Conservation (phyloP, 92 coral and sea anemone species). For the Ricordea florida region DNA sequence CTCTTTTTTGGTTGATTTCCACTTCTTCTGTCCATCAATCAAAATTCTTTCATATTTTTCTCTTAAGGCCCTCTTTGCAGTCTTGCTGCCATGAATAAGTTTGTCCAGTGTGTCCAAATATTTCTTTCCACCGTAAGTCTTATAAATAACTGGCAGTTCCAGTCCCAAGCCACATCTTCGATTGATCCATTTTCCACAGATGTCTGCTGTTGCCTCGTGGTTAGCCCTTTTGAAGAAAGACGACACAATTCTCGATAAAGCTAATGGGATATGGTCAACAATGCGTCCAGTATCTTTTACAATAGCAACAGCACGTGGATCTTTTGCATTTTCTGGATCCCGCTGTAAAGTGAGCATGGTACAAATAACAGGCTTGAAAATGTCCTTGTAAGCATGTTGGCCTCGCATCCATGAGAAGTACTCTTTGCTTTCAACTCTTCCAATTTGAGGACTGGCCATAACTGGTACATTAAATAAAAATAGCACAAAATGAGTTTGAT, state of each 20-base stretch:
- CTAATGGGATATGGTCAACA: slow-evolving; percentile 58
- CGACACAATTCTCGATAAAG: slow-evolving; percentile 38
- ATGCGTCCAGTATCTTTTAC: slow-evolving; percentile 39
- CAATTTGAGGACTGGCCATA: slow-evolving; percentile 23
- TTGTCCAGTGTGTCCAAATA: slow-evolving; percentile 56
- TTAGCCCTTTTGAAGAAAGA: slow-evolving; percentile 40
- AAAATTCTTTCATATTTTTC: slow-evolving; percentile 8
- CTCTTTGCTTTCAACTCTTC: slow-evolving; percentile 13
- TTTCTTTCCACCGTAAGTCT: slow-evolving; percentile 50
- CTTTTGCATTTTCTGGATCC: slow-evolving; percentile 63
- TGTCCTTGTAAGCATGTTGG: slow-evolving; percentile 62
- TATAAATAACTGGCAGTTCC: slow-evolving; percentile 53
- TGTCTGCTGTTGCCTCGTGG: slow-evolving; percentile 36
- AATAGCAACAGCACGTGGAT: slow-evolving; percentile 40
- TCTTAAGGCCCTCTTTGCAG: slow-evolving; percentile 30
- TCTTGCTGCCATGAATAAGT: slow-evolving; percentile 36
- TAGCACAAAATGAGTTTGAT: slow-evolving; percentile 6
- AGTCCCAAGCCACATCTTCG: slow-evolving; percentile 61
- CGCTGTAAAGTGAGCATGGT: slow-evolving; percentile 39
- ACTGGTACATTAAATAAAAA: slow-evolving; percentile 1
- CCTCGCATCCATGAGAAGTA: slow-evolving; percentile 59
- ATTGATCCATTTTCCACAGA: slow-evolving; percentile 47
- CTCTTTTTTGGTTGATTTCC: slow-evolving; percentile 2
- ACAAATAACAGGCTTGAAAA: slow-evolving; percentile 39
- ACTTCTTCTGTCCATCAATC: slow-evolving; percentile 1